Evolutionary conservation across 2,113 vertebrate genomes (phyloP), one percentile per base, ranked within the genome.

Genomic region (Cavia porcellus): DNA sequence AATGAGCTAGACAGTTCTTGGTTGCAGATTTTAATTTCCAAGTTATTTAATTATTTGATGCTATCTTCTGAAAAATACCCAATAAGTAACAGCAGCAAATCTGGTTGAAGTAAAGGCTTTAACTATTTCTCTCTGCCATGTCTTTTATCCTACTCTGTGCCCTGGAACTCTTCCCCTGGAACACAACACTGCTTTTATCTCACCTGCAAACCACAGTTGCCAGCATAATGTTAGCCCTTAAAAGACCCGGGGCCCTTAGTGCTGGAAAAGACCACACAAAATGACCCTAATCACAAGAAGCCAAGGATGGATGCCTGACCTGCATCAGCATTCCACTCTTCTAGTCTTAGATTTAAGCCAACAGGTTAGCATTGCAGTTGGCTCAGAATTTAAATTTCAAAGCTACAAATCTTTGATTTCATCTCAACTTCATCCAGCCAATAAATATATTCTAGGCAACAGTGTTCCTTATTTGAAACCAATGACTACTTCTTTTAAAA

Each of bases 401-500:
- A 75, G 72, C 55, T 79, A 47, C 0, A 96, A 50, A 64, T 35
- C 35, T 64, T 80, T 84, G 7, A 57, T 80, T 94, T 86, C 42
- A 74, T n/a, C 42, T 64, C 70, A 42, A 83, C 90, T 90, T 90
- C 62, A 96, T 47, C 83, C 61, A 75, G 57, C 14, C 84, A 57
- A 90, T 74, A 42, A 85, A 92, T 62, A 32, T 24, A 82, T 86
- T 96, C 93, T 74, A 95, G 68, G 32, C 3, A 95, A 64, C 13
- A 92, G 28, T 59, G 19, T 28, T 91, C 15, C 87, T 92, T 72
- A 83, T 81, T 86, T 89, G 70, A 30, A 35, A 79, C 61, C 32
- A 94, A 7, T 72, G 66, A 89, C 52, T 57, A 82, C 86, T 94
- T 79, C 42, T 38, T 83, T 94, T 92, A 92, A 86, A 68, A 94